Base-by-base conservation (phyloP, 2,113 vertebrate genomes). In the Malurus elegans region DNA sequence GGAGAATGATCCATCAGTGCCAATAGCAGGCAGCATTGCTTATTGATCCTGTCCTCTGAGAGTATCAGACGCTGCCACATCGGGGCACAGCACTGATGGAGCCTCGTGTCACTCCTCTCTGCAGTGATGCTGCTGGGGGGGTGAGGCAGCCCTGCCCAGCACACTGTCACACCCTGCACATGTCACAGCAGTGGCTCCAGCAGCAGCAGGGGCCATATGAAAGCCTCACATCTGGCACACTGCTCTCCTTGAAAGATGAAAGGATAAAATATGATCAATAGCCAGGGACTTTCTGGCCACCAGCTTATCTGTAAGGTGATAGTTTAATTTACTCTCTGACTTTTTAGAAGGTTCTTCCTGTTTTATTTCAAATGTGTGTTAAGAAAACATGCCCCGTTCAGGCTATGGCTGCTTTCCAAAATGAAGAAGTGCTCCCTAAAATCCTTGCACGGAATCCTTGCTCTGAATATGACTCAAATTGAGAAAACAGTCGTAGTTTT, bases 71-170 rank as follows among this genome's bases (percentile, higher is more conserved):
- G 0, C 66, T 71, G 75, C 54, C 93, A 76, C 38, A 6, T 1
- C 23, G 62, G 18, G 67, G 66, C 10, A 45, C 56, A 36, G 2
- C 18, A 12, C n/a, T 29, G 65, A 44, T 7, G 44, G 65, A 86
- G 85, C 40, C 50, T 29, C 8, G 0, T 0, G 2, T 19, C 4
- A 1, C 65, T 17, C 1, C 3, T 3, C 12, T 1, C 13, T 20
- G 65, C 13, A 5, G 1, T 13, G 47, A 36, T 7, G 79, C 44
- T 48, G 88, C 57, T 56, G 65, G 20, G 25, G 60, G 76, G 84
- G 10, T 10, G 44, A 69, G 81, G 74, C n/a, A 45, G 53, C 70
- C 51, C 69, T 11, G 73, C 80, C 31, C 17, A 54, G 47, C 45
- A 9, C 6, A 0, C 9, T 53, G 7, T 11, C 88, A 51, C 6